Conservation (phyloP, 2,888 invertebrate genomes). For the Synanthedon tipuliformis region DNA sequence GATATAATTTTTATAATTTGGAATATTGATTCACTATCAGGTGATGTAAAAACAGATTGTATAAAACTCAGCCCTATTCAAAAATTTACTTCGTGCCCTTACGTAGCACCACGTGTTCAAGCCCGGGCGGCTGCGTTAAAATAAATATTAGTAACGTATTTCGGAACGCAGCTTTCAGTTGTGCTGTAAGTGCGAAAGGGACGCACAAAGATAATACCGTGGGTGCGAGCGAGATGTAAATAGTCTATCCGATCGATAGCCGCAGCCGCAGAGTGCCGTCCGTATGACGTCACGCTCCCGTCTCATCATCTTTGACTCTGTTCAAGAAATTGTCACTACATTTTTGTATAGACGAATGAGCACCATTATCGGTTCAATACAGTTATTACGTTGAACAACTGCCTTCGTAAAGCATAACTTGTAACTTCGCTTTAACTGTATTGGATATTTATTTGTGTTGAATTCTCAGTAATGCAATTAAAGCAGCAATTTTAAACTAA, state of each 20-base stretch:
- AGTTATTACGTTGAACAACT: not conserved
- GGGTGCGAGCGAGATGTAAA: slow-evolving; percentile 45
- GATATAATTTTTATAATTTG: not conserved
- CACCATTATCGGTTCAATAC: slow-evolving; percentile 12
- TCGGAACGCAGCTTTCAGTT: slow-evolving; percentile 54
- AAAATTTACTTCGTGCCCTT: slow-evolving; percentile 14
- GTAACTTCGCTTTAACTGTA: not conserved
- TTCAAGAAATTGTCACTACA: slow-evolving; percentile 63
- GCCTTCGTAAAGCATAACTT: not conserved
- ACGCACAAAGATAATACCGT: slow-evolving; percentile 28
- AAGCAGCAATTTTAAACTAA: no score
- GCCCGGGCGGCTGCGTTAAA: slow-evolving; percentile 60
- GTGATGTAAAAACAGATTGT: not conserved
- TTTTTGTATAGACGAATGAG: slow-evolving; percentile 34
- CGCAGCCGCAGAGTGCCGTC: slow-evolving; percentile 68
- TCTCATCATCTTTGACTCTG: slow-evolving; percentile 67
- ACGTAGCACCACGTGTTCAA: slow-evolving; percentile 57
- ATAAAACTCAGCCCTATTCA: not conserved
- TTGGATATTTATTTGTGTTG: no score
- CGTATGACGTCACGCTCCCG: slow-evolving; percentile 62
- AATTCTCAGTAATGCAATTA: no score
- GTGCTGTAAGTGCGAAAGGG: slow-evolving; percentile 37
- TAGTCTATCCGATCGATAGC: slow-evolving; percentile 64
- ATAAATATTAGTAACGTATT: slow-evolving; percentile 70
- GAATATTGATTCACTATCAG: not conserved